Percentiles rank a stretch among this genome's conserved stretches.
These are phyloP conservation scores for Drosophila persimilis DNA, from an alignment of 1,140 invertebrate species.

Conservation along the genomic window DNA sequence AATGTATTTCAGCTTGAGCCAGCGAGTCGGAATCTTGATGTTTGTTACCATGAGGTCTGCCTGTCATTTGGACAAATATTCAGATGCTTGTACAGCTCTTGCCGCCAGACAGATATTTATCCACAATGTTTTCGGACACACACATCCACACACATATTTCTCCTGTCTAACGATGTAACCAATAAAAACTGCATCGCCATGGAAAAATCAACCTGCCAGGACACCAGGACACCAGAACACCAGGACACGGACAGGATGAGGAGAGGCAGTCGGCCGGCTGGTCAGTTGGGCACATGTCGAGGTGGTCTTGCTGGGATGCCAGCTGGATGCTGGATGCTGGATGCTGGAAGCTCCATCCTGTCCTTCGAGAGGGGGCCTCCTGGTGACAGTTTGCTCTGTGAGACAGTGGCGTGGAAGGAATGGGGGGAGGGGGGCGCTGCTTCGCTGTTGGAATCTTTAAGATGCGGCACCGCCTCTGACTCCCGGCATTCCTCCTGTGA, in stretches of 20 bases:
- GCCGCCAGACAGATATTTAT: constrained; percentile 32
- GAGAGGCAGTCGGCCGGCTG: not conserved
- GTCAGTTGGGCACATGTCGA: constrained; percentile 4
- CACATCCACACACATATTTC: constrained; percentile 47
- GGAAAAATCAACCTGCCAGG: constrained; percentile 54
- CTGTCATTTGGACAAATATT: not conserved
- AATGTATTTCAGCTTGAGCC: too few species aligned
- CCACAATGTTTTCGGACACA: constrained; percentile 19
- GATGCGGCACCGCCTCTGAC: not conserved
- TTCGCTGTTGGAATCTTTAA: too few species aligned
- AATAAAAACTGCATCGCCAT: constrained; percentile 67
- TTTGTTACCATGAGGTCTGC: too few species aligned
- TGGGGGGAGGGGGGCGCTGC: constrained; percentile 7
- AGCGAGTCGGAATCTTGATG: too few species aligned
- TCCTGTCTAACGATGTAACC: constrained; percentile 65
- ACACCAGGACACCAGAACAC: constrained; percentile 20
- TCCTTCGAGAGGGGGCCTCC: not conserved
- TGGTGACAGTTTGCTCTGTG: constrained; percentile 15
- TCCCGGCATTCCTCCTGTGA: constrained; percentile 22
- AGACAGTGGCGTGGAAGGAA: constrained; percentile 14
- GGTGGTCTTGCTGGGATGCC: not conserved
- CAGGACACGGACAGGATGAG: not conserved
- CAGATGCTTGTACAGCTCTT: not conserved
- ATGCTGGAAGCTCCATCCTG: not conserved
- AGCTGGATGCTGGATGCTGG: not conserved